Evolutionary conservation across 2,113 vertebrate genomes (phyloP), one percentile per base, ranked within the genome.

Genomic region (Galbula dea): DNA sequence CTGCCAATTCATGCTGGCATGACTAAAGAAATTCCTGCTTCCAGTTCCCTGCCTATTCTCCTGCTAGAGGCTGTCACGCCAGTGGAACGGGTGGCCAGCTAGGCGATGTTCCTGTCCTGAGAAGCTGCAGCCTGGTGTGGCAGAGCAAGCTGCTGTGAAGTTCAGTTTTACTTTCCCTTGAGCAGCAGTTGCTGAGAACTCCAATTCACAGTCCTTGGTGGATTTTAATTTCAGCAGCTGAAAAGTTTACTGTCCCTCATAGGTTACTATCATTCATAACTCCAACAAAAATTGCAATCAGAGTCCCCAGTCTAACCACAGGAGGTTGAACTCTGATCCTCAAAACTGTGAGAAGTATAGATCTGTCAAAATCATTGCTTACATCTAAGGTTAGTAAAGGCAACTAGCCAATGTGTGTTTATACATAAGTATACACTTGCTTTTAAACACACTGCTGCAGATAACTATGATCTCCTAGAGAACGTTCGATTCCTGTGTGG

Each of bases 1-100:
- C 63, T 91, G 92, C 89, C 96, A 89, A 12, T 85, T 91, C 82
- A 24, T 7, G 9, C 93, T 87, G 91, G 88, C 82, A 83, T 19
- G 49, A 58, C 89, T 80, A 10, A 91, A 85, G 88, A 80, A 49
- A 66, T 77, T 85, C 75, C 87, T 76, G 82, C 58, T 63, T 75
- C 71, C 78, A 89, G 62, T 63, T 79, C 74, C 57, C 75, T 66
- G 91, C 71, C 54, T 39, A 3, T 22, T 83, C 89, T 83, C 72
- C 75, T 41, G 74, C 41, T 57, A 8, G 87, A 69, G 73, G 74
- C 87, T 87, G 5, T 58, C 75, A 13, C 62, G 71, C 37, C n/a
- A 12, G 62, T 26, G 74, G 81, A 69, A 95, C 62, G 83, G 41
- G 36, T 68, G 71, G 39, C 39, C 16, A 36, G 69, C 78, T 14